These are phyloP conservation scores for Anser cygnoides DNA, from an alignment of 2,113 vertebrate species.

Conservation along the genomic window DNA sequence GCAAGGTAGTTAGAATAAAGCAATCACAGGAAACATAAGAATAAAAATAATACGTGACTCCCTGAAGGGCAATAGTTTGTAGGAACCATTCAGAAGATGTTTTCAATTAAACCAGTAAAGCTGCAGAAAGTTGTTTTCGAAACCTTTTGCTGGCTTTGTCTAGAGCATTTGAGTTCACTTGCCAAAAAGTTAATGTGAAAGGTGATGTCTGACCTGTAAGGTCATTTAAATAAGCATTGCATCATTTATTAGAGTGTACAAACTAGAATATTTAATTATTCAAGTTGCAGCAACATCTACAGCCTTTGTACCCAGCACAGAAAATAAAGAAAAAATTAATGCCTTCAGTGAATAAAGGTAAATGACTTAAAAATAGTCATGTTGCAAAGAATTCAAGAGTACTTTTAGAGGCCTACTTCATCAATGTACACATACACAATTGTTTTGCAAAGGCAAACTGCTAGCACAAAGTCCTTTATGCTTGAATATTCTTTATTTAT, in stretches of 20 bases:
- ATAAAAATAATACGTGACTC: neutral
- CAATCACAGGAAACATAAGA: neutral
- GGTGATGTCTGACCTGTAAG: neutral
- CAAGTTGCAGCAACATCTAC: neutral
- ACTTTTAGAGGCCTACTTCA: neutral
- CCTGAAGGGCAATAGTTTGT: neutral
- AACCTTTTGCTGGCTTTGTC: neutral
- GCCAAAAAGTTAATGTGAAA: neutral
- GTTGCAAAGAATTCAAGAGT: neutral
- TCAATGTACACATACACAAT: neutral
- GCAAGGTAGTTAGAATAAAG: neutral
- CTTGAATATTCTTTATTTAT: neutral
- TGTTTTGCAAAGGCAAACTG: neutral
- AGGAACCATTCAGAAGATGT: neutral
- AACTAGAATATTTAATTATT: slow-evolving; percentile 10
- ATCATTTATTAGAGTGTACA: neutral
- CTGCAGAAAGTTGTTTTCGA: neutral
- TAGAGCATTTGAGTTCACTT: neutral
- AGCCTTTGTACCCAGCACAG: neutral
- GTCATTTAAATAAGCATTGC: slow-evolving; percentile 4
- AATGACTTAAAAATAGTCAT: neutral
- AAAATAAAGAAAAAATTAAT: neutral
- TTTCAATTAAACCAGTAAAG: neutral
- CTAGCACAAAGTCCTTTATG: neutral
- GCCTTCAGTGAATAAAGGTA: neutral